Evolutionary conservation across 2,888 invertebrate species (phyloP), one percentile per base, ranked within the genome.

Genomic region (Auanema freiburgensis): DNA sequence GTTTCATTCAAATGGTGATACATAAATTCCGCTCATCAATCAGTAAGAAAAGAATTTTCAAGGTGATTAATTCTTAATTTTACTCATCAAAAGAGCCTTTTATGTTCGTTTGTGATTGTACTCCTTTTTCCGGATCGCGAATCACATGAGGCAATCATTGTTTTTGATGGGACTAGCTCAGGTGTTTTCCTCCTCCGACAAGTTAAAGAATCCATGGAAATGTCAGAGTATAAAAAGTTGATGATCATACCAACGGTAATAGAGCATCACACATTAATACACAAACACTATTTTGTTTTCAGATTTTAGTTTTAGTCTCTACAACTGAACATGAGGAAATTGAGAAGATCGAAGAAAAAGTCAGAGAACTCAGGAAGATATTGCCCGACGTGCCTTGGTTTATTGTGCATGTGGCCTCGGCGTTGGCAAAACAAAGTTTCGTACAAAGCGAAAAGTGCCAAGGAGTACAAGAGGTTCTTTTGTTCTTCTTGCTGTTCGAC

Each of bases 11-110:
- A 24, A 80, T 80, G 77, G 76, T 76, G 24, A 65, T 63, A n/a
- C 77, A 78, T 61, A 79, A 78, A 62, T 81, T 81, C 61, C 67
- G 79, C 50, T 70, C 77, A 8, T 57, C 77, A 4, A 42, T 81
- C 11, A 81, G 79, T 42, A 80, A 78, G 60, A 61, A 71, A 46
- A 67, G 73, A 21, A 69, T 79, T 18, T 79, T 70, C 43, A 74
- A 70, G 65, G 73, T 71, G 43, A 0, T 33, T 33, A 33, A 33
- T 33, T 33, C 33, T 8, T 33, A 33, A 33, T 33, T 33, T 33
- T 33, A 5, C 33, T 33, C 33, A 33, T 33, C 33, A 33, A 33
- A 33, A 33, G 8, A 33, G 33, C 33, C 33, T 33, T 33, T 33
- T 33, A 33, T 54, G n/a, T 25, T 55, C 33, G 14, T 58, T 51